Evolutionary conservation across 2,888 invertebrate genomes (phyloP), one percentile per base, ranked within the genome.

Genomic region (Eutolmus rufibarbis): DNA sequence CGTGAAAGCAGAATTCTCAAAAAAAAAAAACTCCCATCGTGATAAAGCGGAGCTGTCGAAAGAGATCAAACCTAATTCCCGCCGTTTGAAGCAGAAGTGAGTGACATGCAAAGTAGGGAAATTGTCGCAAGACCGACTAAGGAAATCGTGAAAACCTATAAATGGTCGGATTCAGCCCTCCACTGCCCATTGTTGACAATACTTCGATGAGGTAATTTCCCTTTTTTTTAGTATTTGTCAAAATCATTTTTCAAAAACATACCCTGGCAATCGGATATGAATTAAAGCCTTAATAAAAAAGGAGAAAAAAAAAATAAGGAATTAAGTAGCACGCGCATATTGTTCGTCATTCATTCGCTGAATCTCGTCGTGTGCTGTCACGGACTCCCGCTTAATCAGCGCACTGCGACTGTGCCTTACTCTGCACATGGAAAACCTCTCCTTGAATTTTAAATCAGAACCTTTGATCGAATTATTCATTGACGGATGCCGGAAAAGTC

Each of bases 401-500:
- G 40, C 74, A 28, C 12, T 28, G 28, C 28, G 79, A 19, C 79
- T 46, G 43, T 79, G 66, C 57, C 9, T 23, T 57, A 28, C 14
- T 28, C 34, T 31, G 57, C 23, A 28, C 56, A 66, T 84, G 84
- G 74, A 66, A 84, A 81, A 74, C 19, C 74, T 84, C 74, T 87
- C 88, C 88, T 88, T 88, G 88, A 88, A 88, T 88, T 87, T 88
- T 78, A 87, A 84, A 84, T 87, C 74, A 78, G 88, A 84, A 84
- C 84, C 46, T 78, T 88, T 84, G 74, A 34, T 77, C 87, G 81
- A 74, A 78, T 84, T 87, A 87, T 88, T 88, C 77, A 88, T 84
- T 84, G 74, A 86, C 66, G 51, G 84, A 88, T 88, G 88, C 88
- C 88, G 88, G 88, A 88, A 88, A 77, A 78, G 57, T 84, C 34